These are phyloP conservation scores for Aromia moschata DNA, from an alignment of 2,888 invertebrate genomes.

Conservation along the genomic window DNA sequence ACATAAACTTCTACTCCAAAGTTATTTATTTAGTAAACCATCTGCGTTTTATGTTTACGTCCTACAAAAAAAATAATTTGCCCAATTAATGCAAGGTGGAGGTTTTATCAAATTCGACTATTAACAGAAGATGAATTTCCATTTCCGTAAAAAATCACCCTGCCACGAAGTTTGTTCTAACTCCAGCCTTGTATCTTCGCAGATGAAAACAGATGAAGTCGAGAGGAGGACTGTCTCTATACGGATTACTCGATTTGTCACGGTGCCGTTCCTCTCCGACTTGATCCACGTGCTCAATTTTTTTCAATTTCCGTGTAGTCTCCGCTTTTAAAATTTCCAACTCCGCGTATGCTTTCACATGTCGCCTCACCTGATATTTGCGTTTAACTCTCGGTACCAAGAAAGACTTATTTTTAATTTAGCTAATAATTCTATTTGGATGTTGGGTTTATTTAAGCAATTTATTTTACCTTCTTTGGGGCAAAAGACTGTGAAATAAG, in stretches of 20 bases:
- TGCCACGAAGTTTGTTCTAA: no score
- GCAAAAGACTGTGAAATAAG: no score
- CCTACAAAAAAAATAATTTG: no score
- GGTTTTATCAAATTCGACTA: no score
- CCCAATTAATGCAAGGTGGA: no score
- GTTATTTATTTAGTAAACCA: no score
- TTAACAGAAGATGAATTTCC: no score
- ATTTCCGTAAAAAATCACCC: no score
- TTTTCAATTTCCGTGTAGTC: slow-evolving; percentile 26
- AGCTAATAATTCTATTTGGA: slow-evolving; percentile 18
- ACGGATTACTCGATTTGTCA: slow-evolving; percentile 53
- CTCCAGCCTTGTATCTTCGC: slow-evolving; percentile 7
- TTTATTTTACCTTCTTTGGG: not conserved
- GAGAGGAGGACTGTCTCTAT: slow-evolving; percentile 50
- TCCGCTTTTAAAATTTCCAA: slow-evolving; percentile 7
- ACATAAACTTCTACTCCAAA: no score
- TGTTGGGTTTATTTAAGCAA: not conserved
- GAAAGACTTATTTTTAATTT: slow-evolving; percentile 14
- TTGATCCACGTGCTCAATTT: slow-evolving; percentile 44
- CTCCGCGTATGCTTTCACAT: slow-evolving; percentile 8
- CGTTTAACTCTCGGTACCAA: slow-evolving; percentile 20
- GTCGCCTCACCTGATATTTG: slow-evolving; percentile 16
- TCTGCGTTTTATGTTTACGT: no score
- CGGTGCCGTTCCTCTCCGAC: slow-evolving; percentile 44
- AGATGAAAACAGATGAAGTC: slow-evolving; percentile 52